Conservation (phyloP, 2,888 invertebrate genomes). For the Ectemnius continuus region DNA sequence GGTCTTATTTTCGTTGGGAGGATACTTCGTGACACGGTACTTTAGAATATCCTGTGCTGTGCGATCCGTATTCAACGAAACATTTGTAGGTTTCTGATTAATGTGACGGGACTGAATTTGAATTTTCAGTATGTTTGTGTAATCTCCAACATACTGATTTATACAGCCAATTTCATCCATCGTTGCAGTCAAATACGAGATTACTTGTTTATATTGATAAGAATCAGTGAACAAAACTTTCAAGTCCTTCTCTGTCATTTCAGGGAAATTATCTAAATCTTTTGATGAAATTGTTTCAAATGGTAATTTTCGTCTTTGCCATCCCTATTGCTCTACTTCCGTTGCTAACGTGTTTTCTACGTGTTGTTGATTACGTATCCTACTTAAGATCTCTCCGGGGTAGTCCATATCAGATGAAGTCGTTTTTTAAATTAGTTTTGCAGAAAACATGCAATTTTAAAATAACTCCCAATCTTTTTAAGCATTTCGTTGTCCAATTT, state of each 20-base stretch:
- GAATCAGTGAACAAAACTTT: conserved; percentile 49
- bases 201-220: conserved; percentile 49
- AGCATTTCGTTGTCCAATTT: background rate
- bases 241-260: conserved; percentile 42
- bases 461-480: conserved; percentile 28
- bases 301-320: conserved; percentile 26
- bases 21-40: too few relatives aligned
- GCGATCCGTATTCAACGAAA: conserved; percentile 36
- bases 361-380: conserved; percentile 4
- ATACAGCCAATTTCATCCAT: conserved; percentile 43
- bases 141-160: conserved; percentile 39
- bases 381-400: conserved; percentile 26
- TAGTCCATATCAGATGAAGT: conserved; percentile 36
- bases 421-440: conserved; percentile 46
- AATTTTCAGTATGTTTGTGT: conserved; percentile 39
- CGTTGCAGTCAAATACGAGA: conserved; percentile 55
- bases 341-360: too few relatives aligned
- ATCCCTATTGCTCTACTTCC: conserved; percentile 12
- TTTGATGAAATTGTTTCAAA: conserved; percentile 31
- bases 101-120: conserved; percentile 45
- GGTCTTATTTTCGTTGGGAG: too few relatives aligned
- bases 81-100: conserved; percentile 42
- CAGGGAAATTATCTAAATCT: conserved; percentile 46
- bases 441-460: conserved; percentile 39
- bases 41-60: conserved; percentile 17